Evolutionary conservation across 2,797 vertebrate genomes (phyloP).

Genomic region (Toxotes lorentzi): DNA sequence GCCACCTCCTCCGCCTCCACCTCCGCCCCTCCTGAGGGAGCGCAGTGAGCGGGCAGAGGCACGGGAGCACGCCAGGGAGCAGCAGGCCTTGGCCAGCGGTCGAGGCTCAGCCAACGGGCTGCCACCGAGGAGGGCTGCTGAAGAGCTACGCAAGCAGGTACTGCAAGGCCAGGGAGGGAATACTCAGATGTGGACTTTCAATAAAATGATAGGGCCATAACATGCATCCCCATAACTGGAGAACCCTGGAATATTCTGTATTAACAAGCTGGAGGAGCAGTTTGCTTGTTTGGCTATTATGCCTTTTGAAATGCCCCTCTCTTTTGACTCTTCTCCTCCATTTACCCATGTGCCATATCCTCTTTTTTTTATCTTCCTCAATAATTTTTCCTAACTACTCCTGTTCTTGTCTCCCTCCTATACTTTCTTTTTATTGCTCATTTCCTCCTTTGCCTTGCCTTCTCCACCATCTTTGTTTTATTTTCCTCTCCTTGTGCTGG

Average conservation of each 20-base stretch:
- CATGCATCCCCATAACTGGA: background rate
- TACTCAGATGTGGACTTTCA: background rate
- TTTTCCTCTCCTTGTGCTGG: background rate
- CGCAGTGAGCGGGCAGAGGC: constrained; percentile 90
- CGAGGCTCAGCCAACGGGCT: constrained; percentile 89
- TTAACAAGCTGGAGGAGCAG: constrained; percentile 15
- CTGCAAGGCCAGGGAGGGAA: background rate
- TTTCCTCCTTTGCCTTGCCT: constrained; percentile 7
- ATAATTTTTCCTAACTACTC: constrained; percentile 40
- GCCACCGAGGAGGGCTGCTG: constrained; percentile 89
- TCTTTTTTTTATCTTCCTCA: constrained; percentile 17
- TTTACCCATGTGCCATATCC: constrained; percentile 39
- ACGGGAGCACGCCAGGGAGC: constrained; percentile 86
- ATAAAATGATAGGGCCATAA: background rate
- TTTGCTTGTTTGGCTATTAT: constrained; percentile 27
- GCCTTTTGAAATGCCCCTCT: constrained; percentile 10
- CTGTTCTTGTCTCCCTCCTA: constrained; percentile 1
- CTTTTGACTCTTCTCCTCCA: constrained; percentile 37
- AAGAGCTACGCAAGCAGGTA: constrained; percentile 98
- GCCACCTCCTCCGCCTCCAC: constrained; percentile 79
- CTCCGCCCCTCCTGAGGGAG: constrained; percentile 89
- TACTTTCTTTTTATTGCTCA: constrained; percentile 18
- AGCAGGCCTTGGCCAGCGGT: constrained; percentile 85
- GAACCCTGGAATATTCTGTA: background rate
- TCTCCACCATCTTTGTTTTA: background rate